A percentile compares a stretch with the other conserved stretches of the same genome.
Evolutionary conservation across 2,888 invertebrate species (phyloP).

Genomic region (Archips xylosteana): DNA sequence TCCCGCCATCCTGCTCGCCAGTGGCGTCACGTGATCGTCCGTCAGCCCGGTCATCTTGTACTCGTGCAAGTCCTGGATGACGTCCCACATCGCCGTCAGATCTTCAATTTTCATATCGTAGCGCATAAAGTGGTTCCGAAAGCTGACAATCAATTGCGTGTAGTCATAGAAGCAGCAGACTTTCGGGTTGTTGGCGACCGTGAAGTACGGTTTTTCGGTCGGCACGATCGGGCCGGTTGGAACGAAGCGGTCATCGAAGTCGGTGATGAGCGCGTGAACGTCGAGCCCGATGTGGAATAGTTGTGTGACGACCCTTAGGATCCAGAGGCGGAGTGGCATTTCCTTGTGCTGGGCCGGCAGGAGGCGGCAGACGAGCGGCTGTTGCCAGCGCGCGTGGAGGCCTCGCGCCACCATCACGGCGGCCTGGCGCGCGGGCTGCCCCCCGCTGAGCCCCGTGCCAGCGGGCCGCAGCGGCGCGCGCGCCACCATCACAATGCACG

Average conservation of each 20-base stretch:
- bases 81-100: too few relatives aligned
- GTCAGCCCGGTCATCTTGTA: neutral
- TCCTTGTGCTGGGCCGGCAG: neutral
- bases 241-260: constrained; percentile 9
- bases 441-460: constrained; percentile 8
- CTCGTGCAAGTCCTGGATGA: too few relatives aligned
- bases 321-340: constrained; percentile 6
- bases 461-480: constrained; percentile 1
- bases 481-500: constrained; percentile 22
- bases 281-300: constrained; percentile 16
- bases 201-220: constrained; percentile 10
- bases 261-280: constrained; percentile 26
- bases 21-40: constrained; percentile 3
- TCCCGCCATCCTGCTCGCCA: neutral
- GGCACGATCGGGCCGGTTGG: neutral
- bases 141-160: constrained; percentile 16
- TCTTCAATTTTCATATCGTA: too few relatives aligned
- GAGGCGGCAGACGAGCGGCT: constrained; percentile 26
- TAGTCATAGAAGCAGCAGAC: constrained; percentile 26
- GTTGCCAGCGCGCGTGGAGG: constrained; percentile 19
- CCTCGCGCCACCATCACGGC: constrained; percentile 25
- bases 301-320: neutral
- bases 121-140: constrained; percentile 5
- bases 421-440: constrained; percentile 17
- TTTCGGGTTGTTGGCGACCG: neutral